phyloP scores from a whole-genome alignment of 2,113 vertebrate genomes.

The Chauna torquata region DNA sequence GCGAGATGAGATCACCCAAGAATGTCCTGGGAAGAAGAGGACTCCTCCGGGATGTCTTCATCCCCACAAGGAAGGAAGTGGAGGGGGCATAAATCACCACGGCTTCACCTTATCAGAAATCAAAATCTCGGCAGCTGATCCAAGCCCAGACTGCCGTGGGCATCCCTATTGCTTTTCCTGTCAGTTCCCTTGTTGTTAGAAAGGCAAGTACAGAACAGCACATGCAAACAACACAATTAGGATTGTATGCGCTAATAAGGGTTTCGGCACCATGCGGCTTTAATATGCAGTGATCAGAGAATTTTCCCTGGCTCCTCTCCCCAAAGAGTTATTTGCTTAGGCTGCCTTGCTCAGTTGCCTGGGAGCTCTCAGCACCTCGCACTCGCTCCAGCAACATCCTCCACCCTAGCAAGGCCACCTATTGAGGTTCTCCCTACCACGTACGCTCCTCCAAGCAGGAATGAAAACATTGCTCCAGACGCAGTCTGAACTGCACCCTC shows the following conservation, averaged over 20 bases:
- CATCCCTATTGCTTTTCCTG: constrained; percentile 34
- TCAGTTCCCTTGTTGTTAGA: constrained; percentile 21
- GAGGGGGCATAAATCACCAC: constrained; percentile 28
- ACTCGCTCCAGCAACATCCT: background rate
- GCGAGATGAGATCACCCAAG: background rate
- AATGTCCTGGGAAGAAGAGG: constrained; percentile 1
- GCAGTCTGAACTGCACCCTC: background rate
- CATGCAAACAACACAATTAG: constrained; percentile 53
- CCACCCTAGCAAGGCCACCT: constrained; percentile 14
- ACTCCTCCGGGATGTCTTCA: background rate
- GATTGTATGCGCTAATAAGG: constrained; percentile 34
- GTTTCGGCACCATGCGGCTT: constrained; percentile 14
- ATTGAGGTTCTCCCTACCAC: background rate
- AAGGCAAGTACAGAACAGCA: constrained; percentile 54
- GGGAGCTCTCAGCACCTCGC: background rate
- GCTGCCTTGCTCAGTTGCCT: background rate
- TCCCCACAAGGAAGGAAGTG: constrained; percentile 42
- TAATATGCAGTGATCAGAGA: constrained; percentile 30
- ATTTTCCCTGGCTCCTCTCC: constrained; percentile 32
- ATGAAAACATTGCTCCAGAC: background rate
- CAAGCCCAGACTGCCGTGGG: constrained; percentile 41
- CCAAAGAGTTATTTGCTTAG: background rate
- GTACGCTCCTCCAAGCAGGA: background rate
- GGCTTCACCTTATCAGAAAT: background rate
- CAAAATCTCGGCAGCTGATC: background rate